Evolutionary conservation across 2,888 invertebrate species (phyloP), one percentile per base, ranked within the genome.

Genomic region (Colostygia pectinataria): DNA sequence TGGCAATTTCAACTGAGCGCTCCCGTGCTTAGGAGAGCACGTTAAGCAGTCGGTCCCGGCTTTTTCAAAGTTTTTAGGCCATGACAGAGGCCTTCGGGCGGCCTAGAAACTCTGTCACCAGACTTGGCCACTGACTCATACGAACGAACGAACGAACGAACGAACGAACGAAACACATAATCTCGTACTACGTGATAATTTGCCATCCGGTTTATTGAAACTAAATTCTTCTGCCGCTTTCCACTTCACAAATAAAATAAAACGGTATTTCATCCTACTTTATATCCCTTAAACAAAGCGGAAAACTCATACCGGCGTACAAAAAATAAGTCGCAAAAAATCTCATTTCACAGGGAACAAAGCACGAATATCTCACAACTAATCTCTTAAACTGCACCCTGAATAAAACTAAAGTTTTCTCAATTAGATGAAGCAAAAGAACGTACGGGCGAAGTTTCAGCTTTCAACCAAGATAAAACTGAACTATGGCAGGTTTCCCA

Each of bases 381-480:
- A 77, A 79, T 77, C 74, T 72, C 64, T 71, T 66, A 62, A 74
- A 75, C 69, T 74, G 69, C 63, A 66, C 66, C 53, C 50, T 55
- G 66, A 68, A 71, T 75, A 79, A 82, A 82, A 75, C 63, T 63
- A 65, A 77, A 83, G 74, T 80, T 83, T 80, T 73, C 76, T 71
- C 80, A 79, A 83, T 85, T 80, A 81, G 78, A 79, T 77, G 77
- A 73, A 71, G 65, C 61, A 71, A 75, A 79, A 73, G 79, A 79
- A 80, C 70, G 70, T 74, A 75, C 70, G 64, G 74, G 70, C 61
- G 61, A 86, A 86, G 79, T 86, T 87, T 79, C 58, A 76, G 72
- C 71, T 76, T 77, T 74, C 73, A 80, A 74, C 75, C 69, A 65
- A 80, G 81, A 86, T 86, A 86, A 82, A 78, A 74, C 55, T 72